These are phyloP conservation scores for Chroicocephalus ridibundus DNA, from an alignment of 2,113 vertebrate species.

Conservation along the genomic window DNA sequence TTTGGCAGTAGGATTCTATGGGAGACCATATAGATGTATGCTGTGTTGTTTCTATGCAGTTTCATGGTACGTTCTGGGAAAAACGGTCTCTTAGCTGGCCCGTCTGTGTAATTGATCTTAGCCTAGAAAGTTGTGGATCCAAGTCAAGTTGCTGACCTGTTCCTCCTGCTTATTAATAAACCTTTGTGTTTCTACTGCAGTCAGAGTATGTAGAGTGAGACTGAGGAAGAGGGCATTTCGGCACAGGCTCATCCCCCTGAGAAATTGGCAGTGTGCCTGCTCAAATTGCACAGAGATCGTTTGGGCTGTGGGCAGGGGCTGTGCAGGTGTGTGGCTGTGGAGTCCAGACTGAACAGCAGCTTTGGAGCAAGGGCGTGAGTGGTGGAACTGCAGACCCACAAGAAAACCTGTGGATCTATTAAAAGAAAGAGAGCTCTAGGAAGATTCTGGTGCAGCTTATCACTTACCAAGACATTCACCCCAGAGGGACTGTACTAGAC, in stretches of 20 bases:
- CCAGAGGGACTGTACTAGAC: not conserved
- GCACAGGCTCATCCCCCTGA: fast-evolving
- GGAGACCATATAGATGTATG: fast-evolving
- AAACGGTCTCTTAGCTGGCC: fast-evolving
- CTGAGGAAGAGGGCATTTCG: not conserved
- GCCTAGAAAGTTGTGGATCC: not conserved
- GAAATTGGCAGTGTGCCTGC: not conserved
- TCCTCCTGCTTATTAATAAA: conserved; percentile 5
- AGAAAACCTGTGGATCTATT: not conserved
- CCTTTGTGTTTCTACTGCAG: not conserved
- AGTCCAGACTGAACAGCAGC: not conserved
- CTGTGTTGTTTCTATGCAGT: not conserved
- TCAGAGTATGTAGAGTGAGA: not conserved
- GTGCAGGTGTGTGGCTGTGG: not conserved
- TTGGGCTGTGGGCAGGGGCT: not conserved
- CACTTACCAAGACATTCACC: not conserved
- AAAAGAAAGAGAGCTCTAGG: not conserved
- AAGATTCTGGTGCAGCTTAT: not conserved
- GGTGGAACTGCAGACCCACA: not conserved
- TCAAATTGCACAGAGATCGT: not conserved
- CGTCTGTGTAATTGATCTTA: not conserved
- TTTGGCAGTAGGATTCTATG: not conserved
- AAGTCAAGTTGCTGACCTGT: not conserved
- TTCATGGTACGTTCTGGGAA: not conserved
- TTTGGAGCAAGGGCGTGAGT: not conserved